Conservation (phyloP, 2,113 vertebrate genomes). For the Physeter macrocephalus region DNA sequence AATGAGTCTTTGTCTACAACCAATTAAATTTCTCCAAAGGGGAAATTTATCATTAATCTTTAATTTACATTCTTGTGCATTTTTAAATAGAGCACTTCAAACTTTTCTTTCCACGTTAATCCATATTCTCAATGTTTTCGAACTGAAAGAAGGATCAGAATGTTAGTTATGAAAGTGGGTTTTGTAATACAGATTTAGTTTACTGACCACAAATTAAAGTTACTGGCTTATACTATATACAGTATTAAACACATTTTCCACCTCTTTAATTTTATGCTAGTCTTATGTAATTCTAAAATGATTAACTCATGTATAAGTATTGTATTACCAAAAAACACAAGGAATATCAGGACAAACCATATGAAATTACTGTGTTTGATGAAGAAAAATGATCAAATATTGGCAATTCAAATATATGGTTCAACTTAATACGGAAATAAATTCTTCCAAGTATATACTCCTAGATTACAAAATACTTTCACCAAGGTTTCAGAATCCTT, state of each 20-base stretch:
- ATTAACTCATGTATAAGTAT: not conserved
- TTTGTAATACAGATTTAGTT: not conserved
- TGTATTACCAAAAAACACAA: not conserved
- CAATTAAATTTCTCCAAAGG: constrained; percentile 27
- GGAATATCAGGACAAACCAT: not conserved
- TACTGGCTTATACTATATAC: not conserved
- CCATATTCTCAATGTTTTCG: not conserved
- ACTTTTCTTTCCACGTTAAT: constrained; percentile 45
- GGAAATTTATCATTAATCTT: constrained; percentile 53
- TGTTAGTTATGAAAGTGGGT: not conserved
- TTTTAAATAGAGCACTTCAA: constrained; percentile 58
- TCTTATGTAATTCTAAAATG: not conserved
- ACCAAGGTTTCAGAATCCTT: not conserved
- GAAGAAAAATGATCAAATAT: not conserved
- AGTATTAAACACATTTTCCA: not conserved
- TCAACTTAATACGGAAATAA: not conserved
- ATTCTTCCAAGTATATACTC: not conserved
- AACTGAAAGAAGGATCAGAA: not conserved
- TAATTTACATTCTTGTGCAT: constrained; percentile 41
- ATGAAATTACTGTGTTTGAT: not conserved
- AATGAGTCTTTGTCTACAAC: constrained; percentile 58
- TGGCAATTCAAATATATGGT: not conserved
- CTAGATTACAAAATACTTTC: not conserved
- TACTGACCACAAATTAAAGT: not conserved
- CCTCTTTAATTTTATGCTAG: not conserved